Percentiles rank a stretch among this genome's conserved stretches.
Evolutionary conservation across 2,113 vertebrate species (phyloP).

Genomic region (Corydoras maculifer): DNA sequence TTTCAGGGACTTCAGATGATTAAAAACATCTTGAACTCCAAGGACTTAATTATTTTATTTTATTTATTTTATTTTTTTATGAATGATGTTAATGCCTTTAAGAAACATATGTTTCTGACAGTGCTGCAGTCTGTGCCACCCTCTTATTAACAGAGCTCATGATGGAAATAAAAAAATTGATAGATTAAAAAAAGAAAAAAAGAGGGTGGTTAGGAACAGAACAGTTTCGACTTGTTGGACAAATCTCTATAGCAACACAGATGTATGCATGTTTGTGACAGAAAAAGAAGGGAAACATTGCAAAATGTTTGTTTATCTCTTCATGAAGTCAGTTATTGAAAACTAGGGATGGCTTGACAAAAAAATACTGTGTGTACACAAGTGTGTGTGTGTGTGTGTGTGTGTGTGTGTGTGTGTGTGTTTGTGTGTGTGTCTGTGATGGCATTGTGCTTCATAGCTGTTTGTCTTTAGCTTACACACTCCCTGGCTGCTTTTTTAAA

Average conservation of each 20-base stretch:
- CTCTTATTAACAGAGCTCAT: constrained; percentile 64
- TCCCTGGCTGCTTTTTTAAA: constrained; percentile 40
- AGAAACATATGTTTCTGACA: constrained; percentile 63
- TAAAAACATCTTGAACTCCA: not conserved
- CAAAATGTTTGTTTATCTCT: constrained; percentile 38
- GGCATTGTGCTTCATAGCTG: constrained; percentile 40
- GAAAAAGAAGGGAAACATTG: constrained; percentile 16
- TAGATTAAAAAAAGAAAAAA: constrained; percentile 24
- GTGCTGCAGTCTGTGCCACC: constrained; percentile 51
- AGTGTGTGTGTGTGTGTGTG: not conserved
- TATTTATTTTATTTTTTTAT: not conserved
- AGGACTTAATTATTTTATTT: not conserved
- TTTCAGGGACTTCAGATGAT: no score
- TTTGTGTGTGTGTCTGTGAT: constrained; percentile 25
- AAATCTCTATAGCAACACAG: constrained; percentile 29
- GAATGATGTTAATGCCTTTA: constrained; percentile 55
- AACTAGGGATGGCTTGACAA: constrained; percentile 25
- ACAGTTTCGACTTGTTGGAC: constrained; percentile 17
- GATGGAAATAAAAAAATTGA: constrained; percentile 11
- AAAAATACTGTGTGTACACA: constrained; percentile 12
- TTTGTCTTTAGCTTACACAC: constrained; percentile 46
- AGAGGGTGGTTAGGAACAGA: not conserved
- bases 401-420: constrained; percentile 26
- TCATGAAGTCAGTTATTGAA: constrained; percentile 27
- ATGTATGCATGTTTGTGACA: constrained; percentile 26